Percentiles rank a stretch among this genome's conserved stretches.
Evolutionary conservation across 2,113 vertebrate genomes (phyloP).

Genomic region (Passer domesticus): DNA sequence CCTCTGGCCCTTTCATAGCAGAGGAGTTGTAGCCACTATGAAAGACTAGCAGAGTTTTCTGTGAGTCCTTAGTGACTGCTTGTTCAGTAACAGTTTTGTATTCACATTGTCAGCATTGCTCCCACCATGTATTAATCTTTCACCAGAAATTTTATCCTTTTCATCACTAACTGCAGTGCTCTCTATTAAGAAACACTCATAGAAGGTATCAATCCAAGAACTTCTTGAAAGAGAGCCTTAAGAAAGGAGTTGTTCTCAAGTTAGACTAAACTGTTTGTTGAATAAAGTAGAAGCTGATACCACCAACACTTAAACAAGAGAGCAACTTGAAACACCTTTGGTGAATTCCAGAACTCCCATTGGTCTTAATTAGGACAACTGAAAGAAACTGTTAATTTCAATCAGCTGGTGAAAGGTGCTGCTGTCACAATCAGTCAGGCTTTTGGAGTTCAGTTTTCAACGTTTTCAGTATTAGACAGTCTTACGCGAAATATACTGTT

Average conservation of each 20-base stretch:
- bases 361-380: conserved; percentile 76
- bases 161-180: neutral
- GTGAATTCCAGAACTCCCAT: conserved; percentile 77
- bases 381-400: conserved; percentile 79
- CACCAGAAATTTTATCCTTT: conserved; percentile 24
- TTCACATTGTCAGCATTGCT: neutral
- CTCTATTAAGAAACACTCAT: conserved; percentile 2
- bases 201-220: neutral
- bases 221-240: neutral
- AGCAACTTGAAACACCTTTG: conserved; percentile 68
- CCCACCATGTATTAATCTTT: neutral
- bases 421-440: conserved; percentile 66
- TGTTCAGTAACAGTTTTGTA: neutral
- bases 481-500: conserved; percentile 55
- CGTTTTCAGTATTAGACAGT: conserved; percentile 17
- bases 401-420: conserved; percentile 64
- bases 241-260: conserved; percentile 27
- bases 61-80: neutral
- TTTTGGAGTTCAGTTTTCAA: conserved; percentile 65
- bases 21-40: neutral
- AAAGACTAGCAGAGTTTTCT: neutral
- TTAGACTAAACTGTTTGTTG: conserved; percentile 62
- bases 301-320: conserved; percentile 39
- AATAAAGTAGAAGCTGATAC: conserved; percentile 48
- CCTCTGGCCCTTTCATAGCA: neutral